Conservation (phyloP, 2,888 invertebrate species). For the Ectobius pallidus region DNA sequence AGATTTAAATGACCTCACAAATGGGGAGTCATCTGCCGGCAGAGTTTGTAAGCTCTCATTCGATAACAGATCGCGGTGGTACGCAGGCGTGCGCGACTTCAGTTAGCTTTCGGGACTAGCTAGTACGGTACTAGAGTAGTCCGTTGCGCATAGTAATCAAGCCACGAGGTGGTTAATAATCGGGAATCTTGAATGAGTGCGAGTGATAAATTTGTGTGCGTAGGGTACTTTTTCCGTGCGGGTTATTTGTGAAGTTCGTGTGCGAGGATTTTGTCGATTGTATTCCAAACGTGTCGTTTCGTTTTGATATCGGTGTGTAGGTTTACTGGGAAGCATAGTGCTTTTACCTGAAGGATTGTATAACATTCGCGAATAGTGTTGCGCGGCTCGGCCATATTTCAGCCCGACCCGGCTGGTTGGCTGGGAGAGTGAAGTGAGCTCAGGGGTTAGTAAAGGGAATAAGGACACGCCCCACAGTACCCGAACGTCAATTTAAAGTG, state of each 20-base stretch:
- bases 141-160: background rate
- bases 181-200: background rate
- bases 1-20: too few species aligned
- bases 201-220: background rate
- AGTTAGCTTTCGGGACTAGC: background rate
- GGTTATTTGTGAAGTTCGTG: background rate
- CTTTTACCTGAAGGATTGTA: too few species aligned
- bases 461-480: slow-evolving; percentile 30
- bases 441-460: slow-evolving; percentile 30
- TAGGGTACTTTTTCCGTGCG: background rate
- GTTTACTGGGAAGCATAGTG: too few species aligned
- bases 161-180: background rate
- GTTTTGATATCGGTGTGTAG: background rate
- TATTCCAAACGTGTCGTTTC: background rate
- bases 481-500: slow-evolving; percentile 17
- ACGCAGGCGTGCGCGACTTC: background rate
- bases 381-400: slow-evolving; percentile 39
- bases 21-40: slow-evolving; percentile 11
- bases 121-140: background rate
- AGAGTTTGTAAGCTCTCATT: slow-evolving; percentile 7
- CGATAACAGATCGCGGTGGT: background rate
- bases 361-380: slow-evolving; percentile 7
- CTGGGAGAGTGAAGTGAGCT: slow-evolving; percentile 32
- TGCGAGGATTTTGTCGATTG: background rate
- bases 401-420: slow-evolving; percentile 35